These are phyloP conservation scores for Onychomys leucogaster DNA, from an alignment of 2,797 vertebrate species.

Conservation along the genomic window DNA sequence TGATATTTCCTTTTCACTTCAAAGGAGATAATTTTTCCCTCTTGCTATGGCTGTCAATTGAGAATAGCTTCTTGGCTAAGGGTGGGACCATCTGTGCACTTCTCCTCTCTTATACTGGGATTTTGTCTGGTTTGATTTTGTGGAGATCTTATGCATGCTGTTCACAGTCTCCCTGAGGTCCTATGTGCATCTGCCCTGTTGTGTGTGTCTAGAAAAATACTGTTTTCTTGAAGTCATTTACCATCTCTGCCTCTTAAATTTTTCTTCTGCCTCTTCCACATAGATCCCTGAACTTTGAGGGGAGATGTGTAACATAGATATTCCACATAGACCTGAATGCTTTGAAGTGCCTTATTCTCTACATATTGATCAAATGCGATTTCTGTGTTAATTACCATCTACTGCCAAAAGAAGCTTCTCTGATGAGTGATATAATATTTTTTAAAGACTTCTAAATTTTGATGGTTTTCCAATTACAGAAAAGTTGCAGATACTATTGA, in stretches of 20 bases:
- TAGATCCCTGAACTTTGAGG: background rate
- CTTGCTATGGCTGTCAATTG: background rate
- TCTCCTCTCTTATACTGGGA: background rate
- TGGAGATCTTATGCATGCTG: background rate
- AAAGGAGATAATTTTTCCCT: background rate
- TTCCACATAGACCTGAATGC: background rate
- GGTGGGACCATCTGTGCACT: background rate
- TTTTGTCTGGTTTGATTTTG: background rate
- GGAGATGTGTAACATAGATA: background rate
- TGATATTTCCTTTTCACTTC: background rate
- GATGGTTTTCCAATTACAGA: background rate
- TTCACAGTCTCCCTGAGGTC: background rate
- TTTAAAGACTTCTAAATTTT: constrained; percentile 2
- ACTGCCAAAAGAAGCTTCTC: background rate
- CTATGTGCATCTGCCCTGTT: background rate
- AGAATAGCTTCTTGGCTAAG: background rate
- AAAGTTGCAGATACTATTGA: background rate
- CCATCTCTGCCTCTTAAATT: background rate
- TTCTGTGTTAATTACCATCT: background rate
- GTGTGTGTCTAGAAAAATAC: background rate
- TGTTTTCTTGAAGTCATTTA: background rate
- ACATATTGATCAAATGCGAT: background rate
- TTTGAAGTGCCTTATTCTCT: background rate
- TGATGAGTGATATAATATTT: background rate
- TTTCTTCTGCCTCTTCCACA: background rate